Evolutionary conservation across 2,113 vertebrate genomes (phyloP).

Genomic region (Microcebus griseorufus): DNA sequence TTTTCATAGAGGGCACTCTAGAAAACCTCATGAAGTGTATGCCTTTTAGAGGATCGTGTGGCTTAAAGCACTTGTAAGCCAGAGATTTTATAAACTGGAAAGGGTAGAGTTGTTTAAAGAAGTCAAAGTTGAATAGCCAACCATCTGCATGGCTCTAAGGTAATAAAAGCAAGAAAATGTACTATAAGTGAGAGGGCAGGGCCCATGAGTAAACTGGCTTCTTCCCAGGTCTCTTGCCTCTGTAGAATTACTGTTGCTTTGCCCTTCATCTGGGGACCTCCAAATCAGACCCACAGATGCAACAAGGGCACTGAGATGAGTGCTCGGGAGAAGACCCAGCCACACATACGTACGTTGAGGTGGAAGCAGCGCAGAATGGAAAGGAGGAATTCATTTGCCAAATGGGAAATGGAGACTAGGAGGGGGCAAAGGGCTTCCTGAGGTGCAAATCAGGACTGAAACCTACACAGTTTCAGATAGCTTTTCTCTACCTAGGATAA

Average conservation of each 20-base stretch:
- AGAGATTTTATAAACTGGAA: background rate
- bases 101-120: background rate
- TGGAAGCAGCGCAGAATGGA: background rate
- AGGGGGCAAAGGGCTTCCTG: background rate
- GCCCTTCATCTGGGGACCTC: background rate
- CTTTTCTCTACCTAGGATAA: background rate
- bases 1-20: background rate
- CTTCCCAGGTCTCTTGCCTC: background rate
- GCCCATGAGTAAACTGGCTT: background rate
- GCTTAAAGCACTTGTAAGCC: background rate
- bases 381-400: background rate
- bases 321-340: background rate
- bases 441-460: too few species aligned
- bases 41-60: background rate
- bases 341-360: background rate
- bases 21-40: background rate
- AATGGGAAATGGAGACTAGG: background rate
- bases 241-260: background rate
- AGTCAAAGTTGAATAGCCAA: background rate
- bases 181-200: background rate
- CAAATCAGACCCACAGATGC: fast-evolving
- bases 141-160: background rate
- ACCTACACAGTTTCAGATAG: background rate
- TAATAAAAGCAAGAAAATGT: background rate
- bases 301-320: background rate